Conservation (phyloP, 2,797 vertebrate species). For the Thunnus albacares region DNA sequence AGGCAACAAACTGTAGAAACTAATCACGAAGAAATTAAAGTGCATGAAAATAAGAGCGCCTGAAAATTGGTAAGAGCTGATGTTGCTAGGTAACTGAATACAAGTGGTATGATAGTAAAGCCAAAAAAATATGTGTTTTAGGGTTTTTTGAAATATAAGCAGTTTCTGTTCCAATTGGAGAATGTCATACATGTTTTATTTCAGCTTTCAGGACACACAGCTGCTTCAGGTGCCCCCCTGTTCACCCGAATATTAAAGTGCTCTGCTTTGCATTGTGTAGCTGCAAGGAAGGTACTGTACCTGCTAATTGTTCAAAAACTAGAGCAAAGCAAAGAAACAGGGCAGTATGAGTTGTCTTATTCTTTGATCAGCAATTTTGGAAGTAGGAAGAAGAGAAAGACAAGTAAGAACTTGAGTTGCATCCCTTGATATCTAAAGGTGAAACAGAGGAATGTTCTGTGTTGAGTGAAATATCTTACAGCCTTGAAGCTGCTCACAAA, state of each 20-base stretch:
- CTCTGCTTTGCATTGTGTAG: conserved; percentile 35
- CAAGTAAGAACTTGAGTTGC: conserved; percentile 2
- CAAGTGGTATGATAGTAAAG: neutral
- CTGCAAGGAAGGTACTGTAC: conserved; percentile 22
- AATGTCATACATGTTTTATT: conserved; percentile 19
- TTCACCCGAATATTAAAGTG: conserved; percentile 24
- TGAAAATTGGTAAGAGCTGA: neutral
- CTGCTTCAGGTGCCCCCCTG: neutral
- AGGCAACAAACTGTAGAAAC: conserved; percentile 19
- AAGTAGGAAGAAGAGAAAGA: conserved; percentile 2
- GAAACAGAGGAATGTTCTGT: conserved; percentile 13
- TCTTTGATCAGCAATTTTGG: conserved; percentile 43
- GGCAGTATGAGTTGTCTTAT: conserved; percentile 5
- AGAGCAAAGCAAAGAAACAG: conserved; percentile 42
- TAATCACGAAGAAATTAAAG: conserved; percentile 29
- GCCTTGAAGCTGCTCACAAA: conserved; percentile 83
- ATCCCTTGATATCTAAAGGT: conserved; percentile 22
- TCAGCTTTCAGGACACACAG: conserved; percentile 11
- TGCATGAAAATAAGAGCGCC: neutral
- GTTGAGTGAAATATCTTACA: conserved; percentile 69
- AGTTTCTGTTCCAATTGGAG: conserved; percentile 1
- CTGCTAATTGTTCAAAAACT: conserved; percentile 38
- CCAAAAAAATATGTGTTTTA: neutral
- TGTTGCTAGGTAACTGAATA: conserved; percentile 28
- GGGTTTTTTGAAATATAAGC: neutral